Percentiles rank a stretch among this genome's conserved stretches.
Evolutionary conservation across 1,140 invertebrate genomes (phyloP).

Genomic region (Patella vulgata): DNA sequence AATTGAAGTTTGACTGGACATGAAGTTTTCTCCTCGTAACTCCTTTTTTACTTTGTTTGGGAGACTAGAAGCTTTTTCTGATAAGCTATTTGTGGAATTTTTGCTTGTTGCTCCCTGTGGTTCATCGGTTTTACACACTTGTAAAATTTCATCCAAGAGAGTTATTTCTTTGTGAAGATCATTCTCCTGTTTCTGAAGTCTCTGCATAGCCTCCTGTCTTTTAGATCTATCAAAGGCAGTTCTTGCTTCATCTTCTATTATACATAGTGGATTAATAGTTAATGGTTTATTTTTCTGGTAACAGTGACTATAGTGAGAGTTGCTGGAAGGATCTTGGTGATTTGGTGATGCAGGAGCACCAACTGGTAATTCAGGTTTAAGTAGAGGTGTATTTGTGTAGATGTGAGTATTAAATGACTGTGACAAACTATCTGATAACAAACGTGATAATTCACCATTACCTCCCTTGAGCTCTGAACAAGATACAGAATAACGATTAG

Average conservation of each 20-base stretch:
- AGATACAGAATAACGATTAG: too few relatives aligned
- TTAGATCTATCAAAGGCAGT: conserved; percentile 16
- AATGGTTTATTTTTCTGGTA: too few relatives aligned
- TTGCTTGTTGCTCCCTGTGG: neutral
- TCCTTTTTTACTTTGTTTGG: conserved; percentile 14
- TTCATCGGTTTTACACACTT: conserved; percentile 31
- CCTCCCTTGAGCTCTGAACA: too few relatives aligned
- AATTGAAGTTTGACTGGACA: too few relatives aligned
- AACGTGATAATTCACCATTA: too few relatives aligned
- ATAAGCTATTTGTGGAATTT: conserved; percentile 11
- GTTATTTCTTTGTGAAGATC: conserved; percentile 53
- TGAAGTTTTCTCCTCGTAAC: neutral
- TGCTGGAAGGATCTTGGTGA: too few relatives aligned
- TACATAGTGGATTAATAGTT: neutral
- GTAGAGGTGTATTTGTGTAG: too few relatives aligned
- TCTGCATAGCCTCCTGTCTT: conserved; percentile 41
- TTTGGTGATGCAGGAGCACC: too few relatives aligned
- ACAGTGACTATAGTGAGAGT: too few relatives aligned
- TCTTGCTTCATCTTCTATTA: conserved; percentile 10
- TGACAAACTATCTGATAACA: too few relatives aligned
- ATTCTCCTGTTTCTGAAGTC: conserved; percentile 46
- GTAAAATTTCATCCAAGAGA: conserved; percentile 58
- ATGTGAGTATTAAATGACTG: too few relatives aligned
- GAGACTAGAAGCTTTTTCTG: conserved; percentile 27
- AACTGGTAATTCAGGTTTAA: too few relatives aligned